Evolutionary conservation across 2,113 vertebrate genomes (phyloP).

Genomic region (Psittacula cyanocephala): DNA sequence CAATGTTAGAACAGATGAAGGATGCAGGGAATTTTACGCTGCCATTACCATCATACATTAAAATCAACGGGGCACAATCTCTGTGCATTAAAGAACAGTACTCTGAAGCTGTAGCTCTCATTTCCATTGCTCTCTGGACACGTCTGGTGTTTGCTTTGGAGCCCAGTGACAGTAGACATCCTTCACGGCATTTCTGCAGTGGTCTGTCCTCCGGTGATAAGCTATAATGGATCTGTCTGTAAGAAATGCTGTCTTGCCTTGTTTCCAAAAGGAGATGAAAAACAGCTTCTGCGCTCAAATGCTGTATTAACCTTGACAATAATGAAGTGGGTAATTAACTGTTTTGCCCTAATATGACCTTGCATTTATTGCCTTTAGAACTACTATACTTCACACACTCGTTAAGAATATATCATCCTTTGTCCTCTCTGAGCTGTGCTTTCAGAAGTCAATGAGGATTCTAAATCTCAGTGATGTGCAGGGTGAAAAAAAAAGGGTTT

Average conservation of each 20-base stretch:
- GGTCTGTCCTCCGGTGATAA: constrained; percentile 90
- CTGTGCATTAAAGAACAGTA: constrained; percentile 59
- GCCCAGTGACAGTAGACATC: constrained; percentile 87
- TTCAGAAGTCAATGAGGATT: neutral
- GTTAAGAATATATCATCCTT: constrained; percentile 40
- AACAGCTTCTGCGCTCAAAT: constrained; percentile 80
- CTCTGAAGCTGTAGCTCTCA: constrained; percentile 31
- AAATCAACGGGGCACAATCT: constrained; percentile 74
- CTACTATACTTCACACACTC: constrained; percentile 27
- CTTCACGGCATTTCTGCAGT: constrained; percentile 79
- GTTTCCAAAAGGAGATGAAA: constrained; percentile 80
- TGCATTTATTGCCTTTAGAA: constrained; percentile 64
- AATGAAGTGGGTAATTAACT: constrained; percentile 95
- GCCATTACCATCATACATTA: constrained; percentile 21
- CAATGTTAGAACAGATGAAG: neutral
- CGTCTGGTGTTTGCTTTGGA: constrained; percentile 6
- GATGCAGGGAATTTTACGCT: constrained; percentile 70
- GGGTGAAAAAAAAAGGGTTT: neutral
- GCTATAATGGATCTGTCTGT: constrained; percentile 90
- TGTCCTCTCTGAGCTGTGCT: neutral
- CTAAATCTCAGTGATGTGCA: neutral
- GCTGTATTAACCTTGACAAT: constrained; percentile 92
- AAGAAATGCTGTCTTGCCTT: constrained; percentile 76
- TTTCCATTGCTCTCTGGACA: constrained; percentile 10
- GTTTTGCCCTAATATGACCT: constrained; percentile 82